Base-by-base conservation (phyloP, 2,113 vertebrate species). In the Aptenodytes patagonicus region DNA sequence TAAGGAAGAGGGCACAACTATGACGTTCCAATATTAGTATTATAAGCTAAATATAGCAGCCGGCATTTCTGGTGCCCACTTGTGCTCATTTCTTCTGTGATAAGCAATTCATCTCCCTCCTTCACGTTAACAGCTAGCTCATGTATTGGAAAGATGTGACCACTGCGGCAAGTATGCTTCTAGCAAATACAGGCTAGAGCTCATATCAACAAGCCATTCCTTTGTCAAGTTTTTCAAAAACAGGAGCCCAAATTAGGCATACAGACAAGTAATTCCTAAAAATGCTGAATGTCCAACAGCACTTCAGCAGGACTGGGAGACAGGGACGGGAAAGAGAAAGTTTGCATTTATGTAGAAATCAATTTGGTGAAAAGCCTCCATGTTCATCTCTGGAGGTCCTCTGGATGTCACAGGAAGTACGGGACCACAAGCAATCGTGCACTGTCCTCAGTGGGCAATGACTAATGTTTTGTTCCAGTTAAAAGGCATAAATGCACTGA, bases 41-140 rank as follows among this genome's bases (percentile, higher is more conserved):
- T 95, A 93, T 36, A 83, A 90, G 68, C 79, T 97, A 97, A 97
- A 93, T 73, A 96, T 94, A 97, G 82, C 79, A 94, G 46, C 54
- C 1, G 1, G 62, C 46, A 85, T 94, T 93, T 85, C 84, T 88
- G 82, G 24, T 94, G 51, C 84, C 78, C 42, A 70, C 71, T 95
- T 90, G 62, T 77, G n/a, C 66, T 94, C 86, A 64, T 95, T 96
- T 93, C 89, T 93, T 88, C 62, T 88, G 47, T 73, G 84, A 91
- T 91, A 93, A 95, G 66, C 88, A 96, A 93, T 93, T 83, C 25
- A 28, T 83, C 29, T 93, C 36, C 51, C 81, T 93, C 61, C 42
- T 91, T 54, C 81, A 36, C 1, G 0, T 68, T 70, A 92, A 62
- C 58, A 87, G 66, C 0, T 3, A 79, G 81, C 38, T 76, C 3